A percentile compares a stretch with the other conserved stretches of the same genome.
phyloP scores from a whole-genome alignment of 2,113 vertebrate species.

The Engraulis encrasicolus region DNA sequence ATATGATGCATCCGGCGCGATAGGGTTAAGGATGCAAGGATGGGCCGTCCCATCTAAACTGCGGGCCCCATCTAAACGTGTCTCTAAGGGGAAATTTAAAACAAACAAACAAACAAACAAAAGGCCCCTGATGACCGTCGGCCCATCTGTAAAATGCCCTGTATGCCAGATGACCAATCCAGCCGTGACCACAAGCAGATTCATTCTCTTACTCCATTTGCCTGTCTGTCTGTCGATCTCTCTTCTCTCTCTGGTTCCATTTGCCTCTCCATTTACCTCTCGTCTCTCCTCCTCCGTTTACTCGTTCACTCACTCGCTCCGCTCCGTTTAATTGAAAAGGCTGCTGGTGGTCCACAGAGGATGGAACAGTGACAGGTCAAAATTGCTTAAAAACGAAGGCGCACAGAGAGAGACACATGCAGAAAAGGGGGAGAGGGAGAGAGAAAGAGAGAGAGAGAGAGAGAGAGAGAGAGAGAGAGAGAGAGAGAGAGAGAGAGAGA shows the following conservation, averaged over 20 bases:
- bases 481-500: constrained; percentile 5
- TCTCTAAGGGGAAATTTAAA: no score
- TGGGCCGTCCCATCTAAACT: no score
- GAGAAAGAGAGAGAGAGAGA: not conserved
- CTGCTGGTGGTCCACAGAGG: constrained; percentile 28
- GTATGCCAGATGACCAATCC: no score
- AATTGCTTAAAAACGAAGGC: constrained; percentile 41
- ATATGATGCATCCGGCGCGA: no score
- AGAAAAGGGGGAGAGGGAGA: not conserved
- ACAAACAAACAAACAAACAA: no score
- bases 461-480: constrained; percentile 25
- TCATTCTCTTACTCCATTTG: no score
- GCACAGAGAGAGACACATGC: not conserved
- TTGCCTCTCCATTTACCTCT: not conserved
- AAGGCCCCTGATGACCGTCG: no score
- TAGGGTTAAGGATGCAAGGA: no score
- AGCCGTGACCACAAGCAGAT: no score
- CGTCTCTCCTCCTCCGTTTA: not conserved
- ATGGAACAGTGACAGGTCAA: constrained; percentile 39
- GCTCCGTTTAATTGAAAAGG: constrained; percentile 46
- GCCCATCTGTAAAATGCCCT: no score
- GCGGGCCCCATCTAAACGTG: no score
- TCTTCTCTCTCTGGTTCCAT: not conserved
- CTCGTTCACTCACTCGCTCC: not conserved
- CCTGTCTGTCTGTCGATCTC: no score